Evolutionary conservation across 2,888 invertebrate genomes (phyloP).

Genomic region (Drosophila histrio): DNA sequence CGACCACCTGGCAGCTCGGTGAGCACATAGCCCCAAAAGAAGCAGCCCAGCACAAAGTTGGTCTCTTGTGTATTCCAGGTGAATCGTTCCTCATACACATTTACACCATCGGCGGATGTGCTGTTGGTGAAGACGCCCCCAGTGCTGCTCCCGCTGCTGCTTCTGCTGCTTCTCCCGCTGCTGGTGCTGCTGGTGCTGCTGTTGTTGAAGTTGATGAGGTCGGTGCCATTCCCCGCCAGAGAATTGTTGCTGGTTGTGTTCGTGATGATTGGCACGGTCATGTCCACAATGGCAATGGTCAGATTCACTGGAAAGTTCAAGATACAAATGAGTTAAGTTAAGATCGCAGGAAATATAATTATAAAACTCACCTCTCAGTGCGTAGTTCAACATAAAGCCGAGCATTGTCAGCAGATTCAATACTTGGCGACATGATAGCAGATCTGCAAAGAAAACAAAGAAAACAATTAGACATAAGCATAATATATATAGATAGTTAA

Average conservation of each 20-base stretch:
- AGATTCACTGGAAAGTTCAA: constrained; percentile 87
- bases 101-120: constrained; percentile 39
- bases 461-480: background rate
- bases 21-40: constrained; percentile 96
- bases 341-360: too few species aligned
- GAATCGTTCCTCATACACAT: constrained; percentile 85
- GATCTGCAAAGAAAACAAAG: constrained; percentile 85
- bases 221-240: constrained; percentile 17
- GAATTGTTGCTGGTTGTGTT: constrained; percentile 15
- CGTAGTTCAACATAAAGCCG: constrained; percentile 96
- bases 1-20: constrained; percentile 95
- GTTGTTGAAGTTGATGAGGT: background rate
- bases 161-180: too few species aligned
- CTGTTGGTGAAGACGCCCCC: constrained; percentile 10
- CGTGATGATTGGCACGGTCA: constrained; percentile 85
- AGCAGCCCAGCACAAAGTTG: constrained; percentile 92
- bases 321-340: background rate
- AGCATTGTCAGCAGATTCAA: constrained; percentile 93
- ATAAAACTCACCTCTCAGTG: constrained; percentile 86
- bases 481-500: background rate
- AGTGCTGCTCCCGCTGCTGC: background rate
- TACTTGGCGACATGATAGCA: constrained; percentile 91
- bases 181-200: background rate
- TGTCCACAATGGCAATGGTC: constrained; percentile 93
- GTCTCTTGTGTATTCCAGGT: constrained; percentile 91